These are phyloP conservation scores for Heliconius ethilla DNA, from an alignment of 2,888 invertebrate genomes.

Conservation along the genomic window DNA sequence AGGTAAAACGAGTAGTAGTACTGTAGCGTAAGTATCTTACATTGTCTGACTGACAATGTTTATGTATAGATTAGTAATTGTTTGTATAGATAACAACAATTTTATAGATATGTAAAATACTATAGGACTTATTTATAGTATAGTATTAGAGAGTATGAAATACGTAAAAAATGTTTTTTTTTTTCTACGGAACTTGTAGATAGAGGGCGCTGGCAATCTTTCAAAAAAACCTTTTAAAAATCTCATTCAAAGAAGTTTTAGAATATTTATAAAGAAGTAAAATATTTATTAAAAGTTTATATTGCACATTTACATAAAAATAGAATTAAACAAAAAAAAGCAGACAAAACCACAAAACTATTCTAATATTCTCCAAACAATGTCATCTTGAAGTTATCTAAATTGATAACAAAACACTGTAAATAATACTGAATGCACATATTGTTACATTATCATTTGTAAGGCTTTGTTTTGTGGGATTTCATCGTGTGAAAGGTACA, in stretches of 20 bases:
- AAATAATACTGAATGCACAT: constrained; percentile 45
- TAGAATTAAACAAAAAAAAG: background rate
- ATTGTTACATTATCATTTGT: constrained; percentile 18
- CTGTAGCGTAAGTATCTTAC: background rate
- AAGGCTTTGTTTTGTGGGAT: constrained; percentile 27
- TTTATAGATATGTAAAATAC: background rate
- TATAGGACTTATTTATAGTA: background rate
- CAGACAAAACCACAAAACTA: background rate
- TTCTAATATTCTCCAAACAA: background rate
- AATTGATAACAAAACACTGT: constrained; percentile 41
- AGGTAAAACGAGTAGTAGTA: too few species aligned
- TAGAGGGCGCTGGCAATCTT: background rate
- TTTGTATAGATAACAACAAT: background rate
- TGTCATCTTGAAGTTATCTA: constrained; percentile 1
- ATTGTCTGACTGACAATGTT: background rate
- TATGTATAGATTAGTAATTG: background rate
- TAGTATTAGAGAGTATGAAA: too few species aligned
- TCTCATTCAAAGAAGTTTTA: background rate
- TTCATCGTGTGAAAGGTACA: constrained; percentile 24
- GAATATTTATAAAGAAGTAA: background rate
- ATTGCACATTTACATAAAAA: background rate
- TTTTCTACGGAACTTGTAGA: background rate
- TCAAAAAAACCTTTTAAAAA: background rate
- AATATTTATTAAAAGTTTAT: background rate
- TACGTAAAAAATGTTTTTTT: background rate